Conservation (phyloP, 1,140 invertebrate species). For the Aphaenogaster floridana region DNA sequence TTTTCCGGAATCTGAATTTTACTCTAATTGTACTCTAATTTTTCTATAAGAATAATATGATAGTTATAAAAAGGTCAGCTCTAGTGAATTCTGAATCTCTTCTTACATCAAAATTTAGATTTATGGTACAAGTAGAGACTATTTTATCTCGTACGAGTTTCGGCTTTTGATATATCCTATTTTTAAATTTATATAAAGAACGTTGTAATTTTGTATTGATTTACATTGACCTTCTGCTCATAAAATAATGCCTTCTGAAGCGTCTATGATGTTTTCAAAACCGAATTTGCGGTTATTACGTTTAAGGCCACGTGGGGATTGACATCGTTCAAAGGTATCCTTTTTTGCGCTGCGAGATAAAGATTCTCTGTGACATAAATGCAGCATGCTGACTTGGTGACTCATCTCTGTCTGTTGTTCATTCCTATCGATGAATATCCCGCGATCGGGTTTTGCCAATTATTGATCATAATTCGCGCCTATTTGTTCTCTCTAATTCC, state of each 20-base stretch:
- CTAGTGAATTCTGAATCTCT: background rate
- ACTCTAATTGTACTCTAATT: background rate
- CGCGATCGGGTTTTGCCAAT: constrained; percentile 33
- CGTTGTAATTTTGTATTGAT: background rate
- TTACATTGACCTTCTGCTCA: background rate
- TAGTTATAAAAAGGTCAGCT: background rate
- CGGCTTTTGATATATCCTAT: background rate
- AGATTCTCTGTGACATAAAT: background rate
- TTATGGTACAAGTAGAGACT: background rate
- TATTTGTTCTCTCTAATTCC: constrained; percentile 68
- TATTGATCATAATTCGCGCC: constrained; percentile 56
- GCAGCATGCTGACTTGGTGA: background rate
- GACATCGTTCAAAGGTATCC: background rate
- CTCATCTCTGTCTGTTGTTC: background rate
- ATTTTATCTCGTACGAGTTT: background rate
- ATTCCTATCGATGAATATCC: background rate
- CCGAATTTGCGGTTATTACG: background rate
- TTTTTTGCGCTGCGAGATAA: background rate
- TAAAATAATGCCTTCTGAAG: constrained; percentile 12
- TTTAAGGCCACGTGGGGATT: constrained; percentile 30
- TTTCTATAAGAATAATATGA: constrained; percentile 24
- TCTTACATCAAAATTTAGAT: background rate
- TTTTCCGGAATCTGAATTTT: background rate
- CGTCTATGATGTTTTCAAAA: constrained; percentile 54
- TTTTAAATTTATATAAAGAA: background rate